phyloP scores from a whole-genome alignment of 2,888 invertebrate genomes.

The Poecilus cupreus region DNA sequence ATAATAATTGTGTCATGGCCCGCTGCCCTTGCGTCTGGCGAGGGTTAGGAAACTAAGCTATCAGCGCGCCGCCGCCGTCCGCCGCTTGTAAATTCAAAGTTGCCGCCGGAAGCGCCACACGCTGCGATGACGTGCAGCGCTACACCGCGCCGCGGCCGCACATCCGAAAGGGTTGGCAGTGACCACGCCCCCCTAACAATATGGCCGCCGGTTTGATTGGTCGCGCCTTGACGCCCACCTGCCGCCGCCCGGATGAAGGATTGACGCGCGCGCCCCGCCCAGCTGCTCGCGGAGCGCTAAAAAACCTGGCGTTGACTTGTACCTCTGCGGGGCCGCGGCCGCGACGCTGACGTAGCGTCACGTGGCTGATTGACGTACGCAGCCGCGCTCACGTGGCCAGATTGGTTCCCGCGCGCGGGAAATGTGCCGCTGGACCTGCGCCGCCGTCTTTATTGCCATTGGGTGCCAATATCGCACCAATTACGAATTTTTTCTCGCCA shows the following conservation, averaged over 20 bases:
- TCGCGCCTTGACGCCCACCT: constrained; percentile 73
- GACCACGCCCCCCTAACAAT: constrained; percentile 79
- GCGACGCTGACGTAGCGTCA: constrained; percentile 20
- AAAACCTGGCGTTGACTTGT: constrained; percentile 65
- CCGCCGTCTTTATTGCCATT: neutral
- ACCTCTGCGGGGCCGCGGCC: neutral
- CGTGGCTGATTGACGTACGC: constrained; percentile 22
- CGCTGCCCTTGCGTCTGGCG: too few species aligned
- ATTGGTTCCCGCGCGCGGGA: constrained; percentile 52
- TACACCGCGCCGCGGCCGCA: constrained; percentile 54
- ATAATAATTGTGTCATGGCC: too few species aligned
- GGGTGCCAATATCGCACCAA: neutral
- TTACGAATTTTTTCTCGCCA: too few species aligned
- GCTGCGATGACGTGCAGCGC: constrained; percentile 34
- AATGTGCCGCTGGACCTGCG: neutral
- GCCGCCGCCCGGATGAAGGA: constrained; percentile 69
- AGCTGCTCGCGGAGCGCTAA: constrained; percentile 63
- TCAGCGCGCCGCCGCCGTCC: neutral
- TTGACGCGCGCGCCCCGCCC: constrained; percentile 69
- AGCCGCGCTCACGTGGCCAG: constrained; percentile 30
- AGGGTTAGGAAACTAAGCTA: neutral
- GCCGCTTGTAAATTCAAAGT: constrained; percentile 34
- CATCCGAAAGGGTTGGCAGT: constrained; percentile 67
- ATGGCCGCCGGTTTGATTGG: constrained; percentile 81
- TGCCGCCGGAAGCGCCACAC: constrained; percentile 56